phyloP scores from a whole-genome alignment of 1,140 invertebrate species.

The Zophobas atratus region DNA sequence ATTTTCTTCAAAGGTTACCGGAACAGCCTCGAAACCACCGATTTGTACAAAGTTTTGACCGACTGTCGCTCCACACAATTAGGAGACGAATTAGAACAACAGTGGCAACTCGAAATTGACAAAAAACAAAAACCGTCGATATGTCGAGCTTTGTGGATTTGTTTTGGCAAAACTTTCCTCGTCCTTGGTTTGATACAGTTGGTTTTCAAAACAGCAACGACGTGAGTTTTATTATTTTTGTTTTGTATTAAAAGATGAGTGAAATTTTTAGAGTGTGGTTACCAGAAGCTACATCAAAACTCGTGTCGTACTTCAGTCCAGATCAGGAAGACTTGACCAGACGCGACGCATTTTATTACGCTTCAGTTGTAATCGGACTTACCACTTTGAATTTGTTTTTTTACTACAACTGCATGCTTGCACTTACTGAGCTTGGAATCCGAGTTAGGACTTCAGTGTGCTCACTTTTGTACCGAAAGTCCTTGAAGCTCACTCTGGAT shows the following conservation, averaged over 20 bases:
- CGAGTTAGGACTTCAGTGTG: slow-evolving; percentile 84
- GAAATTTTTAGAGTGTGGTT: slow-evolving; percentile 74
- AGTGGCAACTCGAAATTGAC: slow-evolving; percentile 55
- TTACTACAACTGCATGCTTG: slow-evolving; percentile 87
- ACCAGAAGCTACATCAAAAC: slow-evolving; percentile 77
- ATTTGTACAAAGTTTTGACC: slow-evolving; percentile 55
- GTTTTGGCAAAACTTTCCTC: slow-evolving; percentile 71
- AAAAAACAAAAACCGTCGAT: slow-evolving; percentile 70
- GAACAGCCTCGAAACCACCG: slow-evolving; percentile 65
- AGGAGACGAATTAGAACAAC: slow-evolving; percentile 53
- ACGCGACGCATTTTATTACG: slow-evolving; percentile 78
- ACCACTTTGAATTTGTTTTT: slow-evolving; percentile 75
- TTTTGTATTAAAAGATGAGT: not conserved
- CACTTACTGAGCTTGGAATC: slow-evolving; percentile 76
- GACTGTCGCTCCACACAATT: slow-evolving; percentile 48
- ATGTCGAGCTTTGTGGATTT: slow-evolving; percentile 69
- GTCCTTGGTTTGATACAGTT: slow-evolving; percentile 70
- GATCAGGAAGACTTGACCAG: slow-evolving; percentile 58
- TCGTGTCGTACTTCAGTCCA: slow-evolving; percentile 79
- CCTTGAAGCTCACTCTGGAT: slow-evolving; percentile 72
- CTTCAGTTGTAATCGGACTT: slow-evolving; percentile 79
- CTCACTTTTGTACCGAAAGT: slow-evolving; percentile 88
- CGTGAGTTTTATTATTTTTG: slow-evolving; percentile 65
- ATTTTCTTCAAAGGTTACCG: slow-evolving; percentile 52
- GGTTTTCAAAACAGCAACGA: slow-evolving; percentile 70